These are phyloP conservation scores for Lepidothrix coronata DNA, from an alignment of 2,113 vertebrate species.

Conservation along the genomic window DNA sequence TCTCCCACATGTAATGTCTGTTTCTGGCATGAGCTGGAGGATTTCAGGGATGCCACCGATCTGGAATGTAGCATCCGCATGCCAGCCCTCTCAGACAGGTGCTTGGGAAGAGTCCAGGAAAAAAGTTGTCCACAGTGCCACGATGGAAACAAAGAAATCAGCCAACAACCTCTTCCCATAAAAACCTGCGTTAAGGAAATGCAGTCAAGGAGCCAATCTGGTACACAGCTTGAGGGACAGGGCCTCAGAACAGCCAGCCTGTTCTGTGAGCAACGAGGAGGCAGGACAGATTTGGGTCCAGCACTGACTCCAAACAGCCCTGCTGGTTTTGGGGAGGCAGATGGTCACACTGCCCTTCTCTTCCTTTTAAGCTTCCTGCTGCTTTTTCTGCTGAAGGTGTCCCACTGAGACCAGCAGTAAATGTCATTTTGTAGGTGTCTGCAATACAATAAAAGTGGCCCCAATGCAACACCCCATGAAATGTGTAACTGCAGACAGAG, in stretches of 20 bases:
- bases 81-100: neutral
- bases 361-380: neutral
- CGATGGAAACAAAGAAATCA: neutral
- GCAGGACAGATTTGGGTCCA: neutral
- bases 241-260: neutral
- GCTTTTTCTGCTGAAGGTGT: neutral
- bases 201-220: neutral
- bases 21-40: neutral
- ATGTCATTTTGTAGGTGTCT: conserved; percentile 9
- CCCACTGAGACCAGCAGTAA: neutral
- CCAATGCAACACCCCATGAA: neutral
- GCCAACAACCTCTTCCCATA: neutral
- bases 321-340: neutral
- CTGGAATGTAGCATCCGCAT: rapidly evolving
- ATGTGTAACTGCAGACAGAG: neutral
- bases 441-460: neutral
- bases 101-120: conserved; percentile 26
- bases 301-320: neutral
- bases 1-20: neutral
- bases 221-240: neutral
- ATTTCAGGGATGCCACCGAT: neutral
- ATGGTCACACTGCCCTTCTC: neutral
- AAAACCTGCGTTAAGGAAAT: neutral
- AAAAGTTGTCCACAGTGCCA: neutral
- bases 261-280: rapidly evolving